phyloP scores from a whole-genome alignment of 2,888 invertebrate genomes.

The Salticus scenicus region DNA sequence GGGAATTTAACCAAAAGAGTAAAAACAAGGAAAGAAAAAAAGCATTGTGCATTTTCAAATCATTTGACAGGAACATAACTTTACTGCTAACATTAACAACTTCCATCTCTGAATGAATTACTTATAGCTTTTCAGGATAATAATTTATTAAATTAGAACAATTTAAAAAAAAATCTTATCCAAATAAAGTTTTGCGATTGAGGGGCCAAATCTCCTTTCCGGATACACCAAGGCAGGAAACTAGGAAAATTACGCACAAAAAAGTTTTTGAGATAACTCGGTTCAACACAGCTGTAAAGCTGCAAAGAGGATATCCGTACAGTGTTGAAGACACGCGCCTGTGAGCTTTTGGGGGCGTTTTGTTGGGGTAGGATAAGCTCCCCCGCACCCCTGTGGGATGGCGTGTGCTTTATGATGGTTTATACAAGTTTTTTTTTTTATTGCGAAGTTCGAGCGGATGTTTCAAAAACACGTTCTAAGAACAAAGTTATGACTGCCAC shows the following conservation, averaged over 20 bases:
- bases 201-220: constrained; percentile 21
- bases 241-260: constrained; percentile 41
- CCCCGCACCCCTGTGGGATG: background rate
- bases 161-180: background rate
- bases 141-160: too few species aligned
- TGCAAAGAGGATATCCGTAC: constrained; percentile 9
- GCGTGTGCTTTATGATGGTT: constrained; percentile 55
- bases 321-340: constrained; percentile 30
- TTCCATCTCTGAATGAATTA: too few species aligned
- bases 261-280: constrained; percentile 34
- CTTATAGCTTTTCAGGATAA: too few species aligned
- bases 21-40: too few species aligned
- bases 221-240: constrained; percentile 54
- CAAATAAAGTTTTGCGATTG: constrained; percentile 1
- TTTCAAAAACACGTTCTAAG: constrained; percentile 42
- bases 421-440: constrained; percentile 43
- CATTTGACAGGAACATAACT: too few species aligned
- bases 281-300: constrained; percentile 42
- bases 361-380: constrained; percentile 1
- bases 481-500: constrained; percentile 13
- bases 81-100: too few species aligned
- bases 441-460: constrained; percentile 25
- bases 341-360: background rate
- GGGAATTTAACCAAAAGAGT: too few species aligned
- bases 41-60: too few species aligned